These are phyloP conservation scores for Leucoraja ocellata DNA, from an alignment of 2,797 vertebrate genomes.

Conservation along the genomic window DNA sequence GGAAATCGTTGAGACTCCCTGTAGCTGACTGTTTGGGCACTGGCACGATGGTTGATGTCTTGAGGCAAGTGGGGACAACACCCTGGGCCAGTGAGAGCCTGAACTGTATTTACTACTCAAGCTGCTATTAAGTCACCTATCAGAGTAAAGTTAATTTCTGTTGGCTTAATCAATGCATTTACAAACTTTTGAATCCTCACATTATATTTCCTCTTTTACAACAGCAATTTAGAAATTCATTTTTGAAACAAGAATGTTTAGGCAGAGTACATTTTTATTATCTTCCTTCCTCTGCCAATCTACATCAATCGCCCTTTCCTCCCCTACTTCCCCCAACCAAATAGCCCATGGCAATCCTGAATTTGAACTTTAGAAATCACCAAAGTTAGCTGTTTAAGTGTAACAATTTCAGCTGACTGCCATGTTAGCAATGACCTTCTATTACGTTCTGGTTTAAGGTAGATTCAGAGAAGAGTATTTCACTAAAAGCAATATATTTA, in stretches of 20 bases:
- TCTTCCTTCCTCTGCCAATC: too few species aligned
- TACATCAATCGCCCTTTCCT: too few species aligned
- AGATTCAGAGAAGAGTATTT: background rate
- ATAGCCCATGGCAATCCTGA: background rate
- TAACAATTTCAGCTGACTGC: background rate
- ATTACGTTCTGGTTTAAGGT: background rate
- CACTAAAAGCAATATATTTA: background rate
- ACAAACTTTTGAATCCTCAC: background rate
- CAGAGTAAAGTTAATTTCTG: background rate
- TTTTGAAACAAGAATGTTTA: background rate
- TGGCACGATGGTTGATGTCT: too few species aligned
- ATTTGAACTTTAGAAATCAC: background rate
- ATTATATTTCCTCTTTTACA: background rate
- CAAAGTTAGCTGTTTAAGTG: background rate
- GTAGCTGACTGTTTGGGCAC: too few species aligned
- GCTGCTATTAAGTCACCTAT: background rate
- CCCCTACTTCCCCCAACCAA: background rate
- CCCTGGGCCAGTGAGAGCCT: too few species aligned
- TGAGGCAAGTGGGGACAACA: too few species aligned
- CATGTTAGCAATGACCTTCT: background rate
- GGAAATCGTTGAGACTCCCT: too few species aligned
- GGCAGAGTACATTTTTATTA: background rate
- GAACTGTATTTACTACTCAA: too few species aligned
- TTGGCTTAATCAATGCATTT: background rate
- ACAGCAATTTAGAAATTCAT: background rate